Percentiles rank a stretch among this genome's conserved stretches.
Conservation (phyloP, 2,888 invertebrate genomes). For the Papilio gigon region DNA sequence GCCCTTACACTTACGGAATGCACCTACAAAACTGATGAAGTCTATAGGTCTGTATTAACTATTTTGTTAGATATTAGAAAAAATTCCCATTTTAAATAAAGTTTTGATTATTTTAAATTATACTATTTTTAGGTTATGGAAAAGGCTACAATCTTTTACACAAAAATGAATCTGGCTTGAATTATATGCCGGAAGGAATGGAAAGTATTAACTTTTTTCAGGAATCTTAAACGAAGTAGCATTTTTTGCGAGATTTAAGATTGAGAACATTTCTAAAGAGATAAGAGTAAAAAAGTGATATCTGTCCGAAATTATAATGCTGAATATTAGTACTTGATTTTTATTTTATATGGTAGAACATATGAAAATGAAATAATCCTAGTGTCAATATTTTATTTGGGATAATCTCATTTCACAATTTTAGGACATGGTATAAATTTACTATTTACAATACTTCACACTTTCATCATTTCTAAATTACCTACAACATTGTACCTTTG, state of each 20-base stretch:
- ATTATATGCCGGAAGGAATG: conserved; percentile 87
- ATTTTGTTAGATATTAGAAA: conserved; percentile 13
- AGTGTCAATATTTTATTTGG: conserved; percentile 77
- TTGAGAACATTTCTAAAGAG: neutral
- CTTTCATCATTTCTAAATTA: conserved; percentile 72
- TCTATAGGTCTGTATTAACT: conserved; percentile 84
- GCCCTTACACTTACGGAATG: conserved; percentile 90
- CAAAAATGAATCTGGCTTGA: conserved; percentile 80
- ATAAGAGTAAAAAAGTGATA: neutral
- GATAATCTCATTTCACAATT: conserved; percentile 81
- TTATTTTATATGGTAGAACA: neutral
- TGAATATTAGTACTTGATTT: neutral
- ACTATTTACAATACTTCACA: conserved; percentile 76
- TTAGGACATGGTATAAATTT: conserved; percentile 78
- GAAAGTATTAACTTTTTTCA: conserved; percentile 84
- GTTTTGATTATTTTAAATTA: conserved; percentile 12
- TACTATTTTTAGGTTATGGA: conserved; percentile 81
- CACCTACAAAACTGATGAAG: conserved; percentile 90
- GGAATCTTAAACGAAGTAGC: conserved; percentile 43
- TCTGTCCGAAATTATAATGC: neutral
- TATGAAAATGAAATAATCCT: conserved; percentile 47
- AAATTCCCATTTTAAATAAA: conserved; percentile 20
- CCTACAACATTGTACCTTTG: conserved; percentile 76
- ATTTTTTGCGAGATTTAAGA: neutral
- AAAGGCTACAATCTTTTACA: conserved; percentile 83